Conservation (phyloP, 2,113 vertebrate genomes). For the Stictonetta naevosa region DNA sequence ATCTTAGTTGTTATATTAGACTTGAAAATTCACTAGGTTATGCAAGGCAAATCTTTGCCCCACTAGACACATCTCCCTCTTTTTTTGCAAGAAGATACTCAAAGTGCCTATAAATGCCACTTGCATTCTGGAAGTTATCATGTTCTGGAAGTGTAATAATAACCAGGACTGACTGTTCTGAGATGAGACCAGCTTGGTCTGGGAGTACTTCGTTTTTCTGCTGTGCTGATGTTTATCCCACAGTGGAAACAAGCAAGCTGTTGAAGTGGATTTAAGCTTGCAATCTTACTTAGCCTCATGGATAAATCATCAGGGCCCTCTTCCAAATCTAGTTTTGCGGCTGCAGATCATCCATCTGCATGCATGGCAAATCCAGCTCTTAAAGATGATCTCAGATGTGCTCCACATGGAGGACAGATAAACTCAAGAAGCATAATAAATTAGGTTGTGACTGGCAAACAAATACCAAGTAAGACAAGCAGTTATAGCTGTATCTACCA, state of each 20-base stretch:
- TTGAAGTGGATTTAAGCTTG: conserved; percentile 30
- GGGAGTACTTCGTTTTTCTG: not conserved
- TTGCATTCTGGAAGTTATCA: not conserved
- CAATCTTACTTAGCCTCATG: not conserved
- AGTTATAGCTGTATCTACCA: not conserved
- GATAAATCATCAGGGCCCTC: conserved; percentile 28
- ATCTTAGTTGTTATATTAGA: not conserved
- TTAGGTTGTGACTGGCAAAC: not conserved
- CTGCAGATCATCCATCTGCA: not conserved
- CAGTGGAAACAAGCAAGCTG: not conserved
- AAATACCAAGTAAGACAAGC: not conserved
- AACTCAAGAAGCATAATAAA: not conserved
- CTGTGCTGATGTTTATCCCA: conserved; percentile 10
- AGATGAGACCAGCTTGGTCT: not conserved
- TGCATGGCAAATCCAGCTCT: not conserved
- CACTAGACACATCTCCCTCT: not conserved
- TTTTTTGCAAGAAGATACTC: not conserved
- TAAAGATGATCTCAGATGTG: not conserved
- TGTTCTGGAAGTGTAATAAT: not conserved
- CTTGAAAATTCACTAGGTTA: not conserved
- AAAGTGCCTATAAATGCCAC: conserved; percentile 8
- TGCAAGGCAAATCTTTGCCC: not conserved
- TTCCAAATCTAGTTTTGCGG: not conserved
- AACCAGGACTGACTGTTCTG: conserved; percentile 20
- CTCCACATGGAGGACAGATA: not conserved